Evolutionary conservation across 37 sponge, comb jelly and placozoan genomes (phyloP), one percentile per base, ranked within the genome.

Genomic region (Hormiphora californensis): DNA sequence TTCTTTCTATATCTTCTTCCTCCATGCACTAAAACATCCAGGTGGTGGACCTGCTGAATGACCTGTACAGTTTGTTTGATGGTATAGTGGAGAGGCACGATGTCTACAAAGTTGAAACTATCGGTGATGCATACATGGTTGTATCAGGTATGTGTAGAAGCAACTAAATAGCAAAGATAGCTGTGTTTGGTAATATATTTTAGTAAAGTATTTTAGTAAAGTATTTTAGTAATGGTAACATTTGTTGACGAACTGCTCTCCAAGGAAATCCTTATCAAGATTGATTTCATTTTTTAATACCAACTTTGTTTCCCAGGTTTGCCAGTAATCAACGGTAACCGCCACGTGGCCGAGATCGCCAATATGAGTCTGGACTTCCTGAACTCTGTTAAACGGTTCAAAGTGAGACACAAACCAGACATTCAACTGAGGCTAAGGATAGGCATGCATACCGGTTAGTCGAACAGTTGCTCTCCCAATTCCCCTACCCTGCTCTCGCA

Each of bases 361-460:
- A 55, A 57, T 55, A 59, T 86, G 86, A 57, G 62, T 32, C 62
- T 86, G 19, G 86, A 86, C 62, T 86, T 86, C n/a, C 86, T 86
- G 36, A 86, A 57, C 62, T 86, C 57, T 5, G 61, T 86, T 1
- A 86, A 55, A 22, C 53, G 0, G 61, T 86, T 86, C 57, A 86
- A 55, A 86, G 61, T 86, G 1, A 4, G 86, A 28, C 86, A 86
- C 40, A 86, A 57, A 54, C 86, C 86, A 4, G 86, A 57, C 21
- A 5, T 39, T 4, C 55, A 86, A 28, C 40, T 86, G n/a, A 54
- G 27, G 23, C 28, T 86, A 43, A 30, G 86, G 38, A 86, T 86
- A 59, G 86, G 86, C 53, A 54, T 86, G 59, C 86, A 86, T 49
- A 36, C 86, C 22, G 86, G 86, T 86, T n/a, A 41, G 43, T 40